These are phyloP conservation scores for Meteorus colon DNA, from an alignment of 2,888 invertebrate genomes.

Conservation along the genomic window DNA sequence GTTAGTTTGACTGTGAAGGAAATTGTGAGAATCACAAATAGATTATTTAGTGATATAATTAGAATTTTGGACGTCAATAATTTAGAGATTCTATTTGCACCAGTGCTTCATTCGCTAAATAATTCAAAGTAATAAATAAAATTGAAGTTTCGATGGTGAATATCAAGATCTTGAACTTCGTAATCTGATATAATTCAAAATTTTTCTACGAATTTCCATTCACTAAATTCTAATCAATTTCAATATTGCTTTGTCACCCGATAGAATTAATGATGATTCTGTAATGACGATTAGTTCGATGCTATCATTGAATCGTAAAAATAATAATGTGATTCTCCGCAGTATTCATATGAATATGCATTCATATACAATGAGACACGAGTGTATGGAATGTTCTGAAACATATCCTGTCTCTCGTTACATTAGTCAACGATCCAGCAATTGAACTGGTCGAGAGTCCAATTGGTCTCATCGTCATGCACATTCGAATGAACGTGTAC, in stretches of 20 bases:
- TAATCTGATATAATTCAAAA: too few relatives aligned
- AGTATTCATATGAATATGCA: too few relatives aligned
- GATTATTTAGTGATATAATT: neutral
- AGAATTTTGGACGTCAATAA: neutral
- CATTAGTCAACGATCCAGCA: constrained; percentile 43
- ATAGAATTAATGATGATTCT: neutral
- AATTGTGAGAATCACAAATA: too few relatives aligned
- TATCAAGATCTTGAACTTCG: too few relatives aligned
- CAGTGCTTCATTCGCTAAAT: too few relatives aligned
- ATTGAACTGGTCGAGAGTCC: constrained; percentile 44
- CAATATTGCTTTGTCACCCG: neutral
- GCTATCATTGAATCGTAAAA: neutral
- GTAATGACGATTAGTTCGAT: neutral
- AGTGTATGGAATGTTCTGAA: constrained; percentile 41
- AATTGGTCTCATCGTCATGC: constrained; percentile 28
- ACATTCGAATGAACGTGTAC: neutral
- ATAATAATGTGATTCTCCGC: neutral
- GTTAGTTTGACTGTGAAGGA: too few relatives aligned
- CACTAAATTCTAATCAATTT: too few relatives aligned
- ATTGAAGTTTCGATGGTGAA: too few relatives aligned
- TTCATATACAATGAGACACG: constrained; percentile 9
- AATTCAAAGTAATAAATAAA: too few relatives aligned
- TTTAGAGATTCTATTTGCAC: too few relatives aligned
- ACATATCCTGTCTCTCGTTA: constrained; percentile 30
- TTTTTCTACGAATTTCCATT: too few relatives aligned